Percentiles rank a stretch among this genome's conserved stretches.
phyloP scores from a whole-genome alignment of 2,888 invertebrate genomes.

The Synergus umbraculus region DNA sequence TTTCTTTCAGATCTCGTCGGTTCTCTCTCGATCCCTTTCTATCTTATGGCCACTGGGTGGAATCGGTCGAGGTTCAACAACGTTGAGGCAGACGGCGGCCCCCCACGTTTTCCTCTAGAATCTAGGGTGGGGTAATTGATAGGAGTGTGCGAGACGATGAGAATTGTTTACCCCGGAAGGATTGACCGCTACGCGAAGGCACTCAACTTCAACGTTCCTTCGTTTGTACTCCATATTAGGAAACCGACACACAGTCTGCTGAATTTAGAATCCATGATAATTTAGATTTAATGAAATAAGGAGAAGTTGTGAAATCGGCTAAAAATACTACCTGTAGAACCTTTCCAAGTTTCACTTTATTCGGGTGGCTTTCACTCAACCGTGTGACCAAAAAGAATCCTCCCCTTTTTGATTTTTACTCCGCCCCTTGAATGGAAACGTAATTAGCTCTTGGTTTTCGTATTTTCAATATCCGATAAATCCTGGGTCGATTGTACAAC shows the following conservation, averaged over 20 bases:
- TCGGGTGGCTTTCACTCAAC: neutral
- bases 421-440: neutral
- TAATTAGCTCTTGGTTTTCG: slow-evolving; percentile 3
- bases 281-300: neutral
- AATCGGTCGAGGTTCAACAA: slow-evolving; percentile 51
- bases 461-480: slow-evolving; percentile 1
- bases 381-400: neutral
- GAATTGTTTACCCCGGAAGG: slow-evolving; percentile 69
- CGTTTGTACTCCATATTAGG: slow-evolving; percentile 46
- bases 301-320: neutral
- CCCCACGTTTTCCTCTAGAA: slow-evolving; percentile 43
- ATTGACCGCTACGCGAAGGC: slow-evolving; percentile 66
- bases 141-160: slow-evolving; percentile 57
- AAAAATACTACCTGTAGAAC: neutral
- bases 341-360: neutral
- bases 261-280: neutral
- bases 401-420: neutral
- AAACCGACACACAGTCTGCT: neutral
- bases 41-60: slow-evolving; percentile 40
- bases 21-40: slow-evolving; percentile 44
- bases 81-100: slow-evolving; percentile 46
- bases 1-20: slow-evolving; percentile 39
- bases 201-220: slow-evolving; percentile 57
- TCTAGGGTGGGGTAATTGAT: slow-evolving; percentile 67
- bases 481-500: slow-evolving; percentile 8